Evolutionary conservation across 2,888 invertebrate species (phyloP), one percentile per base, ranked within the genome.

Genomic region (Drepana falcataria): DNA sequence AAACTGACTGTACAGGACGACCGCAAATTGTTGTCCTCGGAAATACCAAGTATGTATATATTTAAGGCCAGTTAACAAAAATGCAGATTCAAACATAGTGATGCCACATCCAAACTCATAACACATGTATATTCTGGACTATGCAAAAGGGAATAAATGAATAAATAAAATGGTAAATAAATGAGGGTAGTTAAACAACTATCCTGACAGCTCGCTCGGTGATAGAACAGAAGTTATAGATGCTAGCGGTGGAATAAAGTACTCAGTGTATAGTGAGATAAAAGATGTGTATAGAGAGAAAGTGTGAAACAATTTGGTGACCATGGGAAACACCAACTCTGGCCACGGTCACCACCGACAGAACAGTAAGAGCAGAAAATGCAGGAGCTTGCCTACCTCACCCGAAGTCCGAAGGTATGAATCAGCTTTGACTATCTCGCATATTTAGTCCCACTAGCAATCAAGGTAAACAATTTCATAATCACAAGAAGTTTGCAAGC

Each of bases 301-400:
- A 59, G 57, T 60, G 60, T 55, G 63, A 48, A 53, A 56, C 61
- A 65, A 70, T 57, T 57, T 53, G 59, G 54, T 52, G 66, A 69
- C 58, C 47, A 91, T 91, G 91, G 91, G 91, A 40, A 91, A 91
- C 65, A 80, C 86, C 35, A 88, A 83, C 63, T 90, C 90, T 1
- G 87, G 88, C 1, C 83, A 83, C 53, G 81, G 81, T 48, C 84
- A 86, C 53, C 75, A 82, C 51, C 81, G 85, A 55, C 85, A 87
- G 60, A 77, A 87, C 74, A 80, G 85, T 68, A 90, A 91, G 69
- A 91, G 79, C 76, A 87, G 93, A 69, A 94, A 94, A 76, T 93
- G 93, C 51, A 90, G 95, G 77, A 96, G 96, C 83, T 89, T 96
- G 77, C 96, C 96, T 59, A 96, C 95, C 64, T 96, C 96, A 55